Evolutionary conservation across 2,888 invertebrate genomes (phyloP).

Genomic region (Harpagoxenus sublaevis): DNA sequence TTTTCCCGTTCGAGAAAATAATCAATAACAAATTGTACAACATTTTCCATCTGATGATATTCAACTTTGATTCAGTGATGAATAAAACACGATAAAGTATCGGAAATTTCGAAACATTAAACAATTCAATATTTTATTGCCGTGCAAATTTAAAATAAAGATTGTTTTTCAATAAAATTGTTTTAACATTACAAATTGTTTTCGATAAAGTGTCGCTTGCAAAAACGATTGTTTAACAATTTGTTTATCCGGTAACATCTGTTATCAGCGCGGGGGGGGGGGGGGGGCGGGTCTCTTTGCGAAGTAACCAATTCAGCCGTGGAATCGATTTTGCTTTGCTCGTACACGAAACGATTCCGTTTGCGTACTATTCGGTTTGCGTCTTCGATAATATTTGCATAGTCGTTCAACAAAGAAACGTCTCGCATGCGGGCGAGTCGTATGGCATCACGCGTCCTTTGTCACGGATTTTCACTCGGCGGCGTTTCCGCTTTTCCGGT

Average conservation of each 20-base stretch:
- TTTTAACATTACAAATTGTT: constrained; percentile 24
- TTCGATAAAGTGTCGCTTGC: not conserved
- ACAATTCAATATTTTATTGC: not conserved
- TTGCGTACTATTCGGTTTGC: constrained; percentile 48
- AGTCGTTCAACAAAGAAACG: constrained; percentile 49
- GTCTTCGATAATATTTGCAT: constrained; percentile 55
- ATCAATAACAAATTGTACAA: not conserved
- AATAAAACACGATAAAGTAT: not conserved
- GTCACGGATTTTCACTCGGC: constrained; percentile 38
- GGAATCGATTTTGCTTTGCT: constrained; percentile 41
- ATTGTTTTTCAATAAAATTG: constrained; percentile 5
- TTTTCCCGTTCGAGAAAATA: not conserved
- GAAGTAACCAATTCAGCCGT: constrained; percentile 36
- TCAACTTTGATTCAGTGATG: not conserved
- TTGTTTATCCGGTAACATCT: constrained; percentile 21
- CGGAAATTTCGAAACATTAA: not conserved
- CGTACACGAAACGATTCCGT: constrained; percentile 31
- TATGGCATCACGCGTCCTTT: constrained; percentile 43
- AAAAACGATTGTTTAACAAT: constrained; percentile 2
- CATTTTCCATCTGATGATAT: constrained; percentile 10
- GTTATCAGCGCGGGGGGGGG: not conserved
- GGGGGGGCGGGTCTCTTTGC: constrained; percentile 6
- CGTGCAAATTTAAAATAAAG: constrained; percentile 19
- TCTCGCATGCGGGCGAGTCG: constrained; percentile 8
- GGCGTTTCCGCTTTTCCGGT: constrained; percentile 13